These are phyloP conservation scores for Clinocottus analis DNA, from an alignment of 2,113 vertebrate species.

Conservation along the genomic window DNA sequence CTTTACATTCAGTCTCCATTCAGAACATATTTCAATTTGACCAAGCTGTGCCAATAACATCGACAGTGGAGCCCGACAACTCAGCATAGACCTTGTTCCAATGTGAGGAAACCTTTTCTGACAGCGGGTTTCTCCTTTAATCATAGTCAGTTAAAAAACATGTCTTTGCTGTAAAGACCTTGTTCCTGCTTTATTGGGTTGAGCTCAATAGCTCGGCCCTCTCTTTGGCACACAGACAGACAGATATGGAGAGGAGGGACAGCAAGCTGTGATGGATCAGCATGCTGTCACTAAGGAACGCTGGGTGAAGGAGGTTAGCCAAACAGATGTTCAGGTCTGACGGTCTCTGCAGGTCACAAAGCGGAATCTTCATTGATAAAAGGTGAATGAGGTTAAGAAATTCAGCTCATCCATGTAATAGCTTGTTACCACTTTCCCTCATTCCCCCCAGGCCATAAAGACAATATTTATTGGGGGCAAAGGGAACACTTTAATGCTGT, in stretches of 20 bases:
- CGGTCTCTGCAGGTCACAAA: slow-evolving; percentile 53
- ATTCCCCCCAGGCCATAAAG: slow-evolving; percentile 47
- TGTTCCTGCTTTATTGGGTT: slow-evolving; percentile 19
- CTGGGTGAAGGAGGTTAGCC: slow-evolving; percentile 49
- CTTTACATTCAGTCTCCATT: slow-evolving; percentile 5
- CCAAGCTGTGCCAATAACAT: slow-evolving; percentile 10
- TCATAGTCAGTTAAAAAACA: slow-evolving; percentile 25
- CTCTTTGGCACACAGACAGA: slow-evolving; percentile 2
- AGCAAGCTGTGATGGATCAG: slow-evolving; percentile 22
- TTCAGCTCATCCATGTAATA: slow-evolving; percentile 67
- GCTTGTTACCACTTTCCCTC: slow-evolving; percentile 49
- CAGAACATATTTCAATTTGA: slow-evolving; percentile 1
- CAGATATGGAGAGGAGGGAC: slow-evolving; percentile 3
- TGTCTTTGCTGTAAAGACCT: slow-evolving; percentile 33
- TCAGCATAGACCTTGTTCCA: slow-evolving; percentile 12
- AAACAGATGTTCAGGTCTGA: slow-evolving; percentile 58
- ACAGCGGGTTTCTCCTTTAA: slow-evolving; percentile 26
- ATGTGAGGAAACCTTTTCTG: slow-evolving; percentile 16
- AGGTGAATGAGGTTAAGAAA: slow-evolving; percentile 61
- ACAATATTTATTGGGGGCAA: slow-evolving; percentile 62
- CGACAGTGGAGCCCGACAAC: background rate
- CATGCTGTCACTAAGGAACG: slow-evolving; percentile 5
- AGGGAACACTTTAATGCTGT: slow-evolving; percentile 45
- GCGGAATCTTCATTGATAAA: slow-evolving; percentile 50
- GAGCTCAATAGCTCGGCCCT: slow-evolving; percentile 40